phyloP scores from a whole-genome alignment of 2,113 vertebrate genomes.

The Verasper variegatus region DNA sequence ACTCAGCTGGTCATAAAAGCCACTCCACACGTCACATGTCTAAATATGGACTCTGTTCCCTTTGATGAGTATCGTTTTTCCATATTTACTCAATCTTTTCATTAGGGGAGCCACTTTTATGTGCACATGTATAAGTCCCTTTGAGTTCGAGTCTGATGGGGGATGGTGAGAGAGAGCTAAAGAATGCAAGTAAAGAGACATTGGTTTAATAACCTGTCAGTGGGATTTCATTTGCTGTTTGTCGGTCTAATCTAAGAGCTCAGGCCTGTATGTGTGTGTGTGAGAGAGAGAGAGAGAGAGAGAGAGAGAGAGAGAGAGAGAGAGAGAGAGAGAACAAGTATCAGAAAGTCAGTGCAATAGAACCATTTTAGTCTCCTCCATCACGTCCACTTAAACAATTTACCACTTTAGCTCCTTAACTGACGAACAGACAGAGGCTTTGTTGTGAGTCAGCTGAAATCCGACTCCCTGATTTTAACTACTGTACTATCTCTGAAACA shows the following conservation, averaged over 20 bases:
- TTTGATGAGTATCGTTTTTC: conserved; percentile 35
- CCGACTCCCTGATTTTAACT: too few species aligned
- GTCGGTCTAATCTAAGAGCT: conserved; percentile 7
- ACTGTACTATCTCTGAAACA: too few species aligned
- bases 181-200: conserved; percentile 8
- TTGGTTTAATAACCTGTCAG: conserved; percentile 41
- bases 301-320: background rate
- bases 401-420: conserved; percentile 37
- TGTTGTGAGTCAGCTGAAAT: background rate
- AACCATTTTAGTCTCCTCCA: conserved; percentile 11
- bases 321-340: background rate
- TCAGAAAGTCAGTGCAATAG: background rate
- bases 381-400: conserved; percentile 40
- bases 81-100: conserved; percentile 38
- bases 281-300: background rate
- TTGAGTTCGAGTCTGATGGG: background rate
- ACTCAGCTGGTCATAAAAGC: conserved; percentile 33
- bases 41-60: conserved; percentile 47
- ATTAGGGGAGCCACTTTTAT: conserved; percentile 25
- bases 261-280: background rate
- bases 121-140: conserved; percentile 5
- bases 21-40: conserved; percentile 17
- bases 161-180: background rate
- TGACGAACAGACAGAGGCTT: conserved; percentile 20
- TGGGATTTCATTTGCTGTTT: conserved; percentile 34